Evolutionary conservation across 2,113 vertebrate species (phyloP).

Genomic region (rat (Rattus norvegicus)): DNA sequence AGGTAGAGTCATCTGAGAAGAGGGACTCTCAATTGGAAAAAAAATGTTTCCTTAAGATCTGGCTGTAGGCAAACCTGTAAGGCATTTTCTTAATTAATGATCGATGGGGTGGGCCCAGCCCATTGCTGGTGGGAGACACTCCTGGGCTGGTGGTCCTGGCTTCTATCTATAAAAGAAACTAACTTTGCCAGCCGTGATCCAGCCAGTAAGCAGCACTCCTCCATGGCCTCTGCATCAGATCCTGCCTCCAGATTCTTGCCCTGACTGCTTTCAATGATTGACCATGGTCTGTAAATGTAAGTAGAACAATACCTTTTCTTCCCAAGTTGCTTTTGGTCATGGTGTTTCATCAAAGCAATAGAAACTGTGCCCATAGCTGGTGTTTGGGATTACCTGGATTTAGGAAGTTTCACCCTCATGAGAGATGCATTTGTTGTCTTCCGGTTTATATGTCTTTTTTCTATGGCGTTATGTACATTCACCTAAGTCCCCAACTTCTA

Average conservation of each 20-base stretch:
- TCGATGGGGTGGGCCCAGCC: background rate
- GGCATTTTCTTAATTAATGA: background rate
- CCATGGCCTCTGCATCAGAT: background rate
- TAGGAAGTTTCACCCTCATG: conserved; percentile 88
- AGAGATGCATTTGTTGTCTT: conserved; percentile 89
- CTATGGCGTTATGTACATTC: conserved; percentile 90
- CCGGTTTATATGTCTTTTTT: conserved; percentile 88
- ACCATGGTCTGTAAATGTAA: background rate
- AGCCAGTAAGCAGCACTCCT: background rate
- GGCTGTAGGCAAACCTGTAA: background rate
- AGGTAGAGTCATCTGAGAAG: background rate
- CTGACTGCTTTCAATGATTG: background rate
- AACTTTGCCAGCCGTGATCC: background rate
- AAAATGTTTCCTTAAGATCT: background rate
- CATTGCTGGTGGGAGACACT: background rate
- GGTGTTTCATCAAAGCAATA: background rate
- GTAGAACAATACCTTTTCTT: background rate
- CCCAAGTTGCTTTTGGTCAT: background rate
- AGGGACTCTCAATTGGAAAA: background rate
- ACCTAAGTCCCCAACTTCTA: conserved; percentile 84
- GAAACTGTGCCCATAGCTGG: conserved; percentile 85
- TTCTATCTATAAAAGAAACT: background rate
- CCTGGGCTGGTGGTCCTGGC: background rate
- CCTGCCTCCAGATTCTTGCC: background rate
- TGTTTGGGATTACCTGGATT: conserved; percentile 87